Conservation (phyloP, 2,113 vertebrate genomes). For the Tyrannus savana region DNA sequence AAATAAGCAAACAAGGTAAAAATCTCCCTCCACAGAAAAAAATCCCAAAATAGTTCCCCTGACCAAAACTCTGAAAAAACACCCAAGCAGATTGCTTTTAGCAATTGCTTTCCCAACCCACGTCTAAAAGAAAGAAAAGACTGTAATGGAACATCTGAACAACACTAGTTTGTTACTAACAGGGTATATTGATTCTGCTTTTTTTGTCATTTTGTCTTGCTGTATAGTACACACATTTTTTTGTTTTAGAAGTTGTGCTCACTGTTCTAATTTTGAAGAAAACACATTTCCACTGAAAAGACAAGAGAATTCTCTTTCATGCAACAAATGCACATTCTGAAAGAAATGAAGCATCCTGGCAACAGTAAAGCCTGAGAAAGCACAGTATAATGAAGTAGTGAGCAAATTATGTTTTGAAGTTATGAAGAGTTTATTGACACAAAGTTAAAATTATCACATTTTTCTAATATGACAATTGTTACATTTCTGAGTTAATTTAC, state of each 20-base stretch:
- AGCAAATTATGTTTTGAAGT: not conserved
- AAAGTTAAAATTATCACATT: not conserved
- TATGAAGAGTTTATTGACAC: not conserved
- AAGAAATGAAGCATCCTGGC: not conserved
- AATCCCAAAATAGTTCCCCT: not conserved
- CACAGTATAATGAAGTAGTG: not conserved
- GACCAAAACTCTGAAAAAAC: not conserved
- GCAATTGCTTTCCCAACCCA: too few species aligned
- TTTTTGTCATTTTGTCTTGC: not conserved
- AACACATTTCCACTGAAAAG: not conserved
- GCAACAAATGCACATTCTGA: rapidly evolving
- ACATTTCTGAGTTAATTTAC: not conserved
- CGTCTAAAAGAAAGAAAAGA: not conserved
- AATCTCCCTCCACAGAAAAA: not conserved
- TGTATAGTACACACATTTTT: not conserved
- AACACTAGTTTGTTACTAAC: not conserved
- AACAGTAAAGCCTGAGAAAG: not conserved
- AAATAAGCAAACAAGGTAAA: not conserved
- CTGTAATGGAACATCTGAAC: not conserved
- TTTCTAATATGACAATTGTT: not conserved
- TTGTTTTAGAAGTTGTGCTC: not conserved
- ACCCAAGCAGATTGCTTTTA: not conserved
- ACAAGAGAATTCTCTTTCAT: not conserved
- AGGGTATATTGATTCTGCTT: not conserved
- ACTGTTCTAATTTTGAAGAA: not conserved